A percentile compares a stretch with the other conserved stretches of the same genome.
phyloP scores from a whole-genome alignment of 2,888 invertebrate genomes.

The Mimas tiliae region DNA sequence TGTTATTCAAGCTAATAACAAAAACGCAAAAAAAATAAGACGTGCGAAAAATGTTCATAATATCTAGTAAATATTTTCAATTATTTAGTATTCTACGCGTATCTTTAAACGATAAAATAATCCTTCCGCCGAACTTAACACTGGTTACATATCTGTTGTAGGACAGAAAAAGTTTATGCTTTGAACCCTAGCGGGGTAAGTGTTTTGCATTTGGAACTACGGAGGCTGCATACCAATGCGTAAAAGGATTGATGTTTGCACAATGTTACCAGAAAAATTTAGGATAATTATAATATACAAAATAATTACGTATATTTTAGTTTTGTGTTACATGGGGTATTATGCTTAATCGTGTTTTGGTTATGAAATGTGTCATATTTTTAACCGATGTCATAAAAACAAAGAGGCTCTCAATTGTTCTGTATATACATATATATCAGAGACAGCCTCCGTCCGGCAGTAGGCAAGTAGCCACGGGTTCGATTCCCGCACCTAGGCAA shows the following conservation, averaged over 20 bases:
- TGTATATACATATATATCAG: too few species aligned
- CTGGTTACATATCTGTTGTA: slow-evolving; percentile 42
- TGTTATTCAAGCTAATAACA: too few species aligned
- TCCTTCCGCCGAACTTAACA: neutral
- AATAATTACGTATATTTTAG: slow-evolving; percentile 24
- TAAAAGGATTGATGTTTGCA: slow-evolving; percentile 78
- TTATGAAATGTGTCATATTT: too few species aligned
- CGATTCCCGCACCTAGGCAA: too few species aligned
- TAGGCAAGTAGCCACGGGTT: too few species aligned
- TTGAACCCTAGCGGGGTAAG: slow-evolving; percentile 81
- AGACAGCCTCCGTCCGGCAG: too few species aligned
- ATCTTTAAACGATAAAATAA: neutral
- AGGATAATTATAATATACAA: slow-evolving; percentile 41
- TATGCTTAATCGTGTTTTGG: too few species aligned
- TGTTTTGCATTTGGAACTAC: slow-evolving; percentile 81
- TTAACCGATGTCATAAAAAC: too few species aligned
- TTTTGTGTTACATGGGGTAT: neutral
- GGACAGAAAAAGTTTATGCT: slow-evolving; percentile 82
- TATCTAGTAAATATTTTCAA: neutral
- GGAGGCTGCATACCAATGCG: slow-evolving; percentile 79
- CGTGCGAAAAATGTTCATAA: too few species aligned
- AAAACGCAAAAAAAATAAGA: too few species aligned
- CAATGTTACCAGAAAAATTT: slow-evolving; percentile 58
- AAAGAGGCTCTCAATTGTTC: too few species aligned
- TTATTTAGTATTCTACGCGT: slow-evolving; percentile 1